Base-by-base conservation (phyloP, 2,797 vertebrate genomes). In the Danio tinwini region DNA sequence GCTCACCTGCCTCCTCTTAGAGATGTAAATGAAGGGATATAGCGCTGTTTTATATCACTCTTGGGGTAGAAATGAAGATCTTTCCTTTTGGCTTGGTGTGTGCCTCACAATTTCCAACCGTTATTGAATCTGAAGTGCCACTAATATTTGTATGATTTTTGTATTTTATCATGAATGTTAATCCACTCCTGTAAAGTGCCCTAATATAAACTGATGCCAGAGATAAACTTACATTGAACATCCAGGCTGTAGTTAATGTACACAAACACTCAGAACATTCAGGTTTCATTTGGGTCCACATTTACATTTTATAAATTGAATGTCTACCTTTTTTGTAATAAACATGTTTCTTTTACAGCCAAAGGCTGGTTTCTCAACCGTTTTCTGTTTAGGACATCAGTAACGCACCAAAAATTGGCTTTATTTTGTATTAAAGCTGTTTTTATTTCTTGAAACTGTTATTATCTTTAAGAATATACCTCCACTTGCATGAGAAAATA, bases 401-500 rank as follows among this genome's bases (percentile, higher is more conserved):
- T 55, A 65, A 64, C 29, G 56, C 59, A 64, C 61, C 11, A 49
- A 29, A 58, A 68, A 56, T 47, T 76, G 40, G 40, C 10, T 50
- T 49, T 69, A 49, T 49, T 65, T 68, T 21, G 29, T 49, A 59
- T 69, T 47, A 63, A 73, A 45, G 13, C 21, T 55, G 77, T 80
- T 71, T 78, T 78, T 37, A 52, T 52, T 61, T 62, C 39, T 71
- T 71, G 14, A 53, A 78, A 52, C 47, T 52, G 42, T 62, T 47
- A 52, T 63, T 58, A 56, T 73, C 71, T 50, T 78, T 73, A 56
- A 58, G 16, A 65, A 73, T 80, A 74, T 80, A 65, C 78, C 70
- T 80, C 69, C 70, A 73, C 50, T 56, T 73, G 78, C 78, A 80
- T 80, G 69, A 74, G 17, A 80, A 71, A 80, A 80, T 80, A 80